Evolutionary conservation across 2,113 vertebrate genomes (phyloP), one percentile per base, ranked within the genome.

Genomic region (Neomonachus schauinslandi): DNA sequence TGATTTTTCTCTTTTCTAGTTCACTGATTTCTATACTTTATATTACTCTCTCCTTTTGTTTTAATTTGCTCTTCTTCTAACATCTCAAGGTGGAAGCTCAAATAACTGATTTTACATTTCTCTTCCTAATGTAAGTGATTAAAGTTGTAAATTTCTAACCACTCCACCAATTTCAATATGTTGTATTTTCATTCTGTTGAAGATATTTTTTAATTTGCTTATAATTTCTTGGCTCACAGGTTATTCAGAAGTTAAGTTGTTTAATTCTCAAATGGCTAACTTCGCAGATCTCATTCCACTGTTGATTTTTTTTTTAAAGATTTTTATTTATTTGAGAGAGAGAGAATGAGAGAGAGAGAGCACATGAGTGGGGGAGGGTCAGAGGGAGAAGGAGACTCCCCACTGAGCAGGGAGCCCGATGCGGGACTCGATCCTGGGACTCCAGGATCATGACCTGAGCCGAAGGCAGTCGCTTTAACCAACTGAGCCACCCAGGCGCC

Each of bases 51-150:
- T 51, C 79, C 39, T 28, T 74, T 18, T 77, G 22, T 59, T 84
- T 57, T 49, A 5, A 11, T 81, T 31, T 67, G 21, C n/a, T 69
- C 59, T 71, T 69, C n/a, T 67, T 89, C 33, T 18, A 77, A 65
- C 36, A 63, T 95, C 36, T 79, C 79, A 53, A 92, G 57, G 10
- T 69, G 2, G 65, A 95, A 83, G 42, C 3, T 61, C 85, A 92
- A 83, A 69, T 87, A 89, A 86, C 53, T 46, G 28, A 95, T 89
- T 89, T 88, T 84, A 95, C 49, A 46, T 31, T 77, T 89, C 33
- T 88, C 59, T 94, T 71, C 55, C 22, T 81, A 92, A 96, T 6
- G 46, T 63, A 92, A 55, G 57, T 31, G 12, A 84, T 80, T 55
- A 89, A 85, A 63, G 61, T 14, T 63, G 63, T 21, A 59, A 0